phyloP scores from a whole-genome alignment of 2,797 vertebrate species.

The Ceryle rudis region DNA sequence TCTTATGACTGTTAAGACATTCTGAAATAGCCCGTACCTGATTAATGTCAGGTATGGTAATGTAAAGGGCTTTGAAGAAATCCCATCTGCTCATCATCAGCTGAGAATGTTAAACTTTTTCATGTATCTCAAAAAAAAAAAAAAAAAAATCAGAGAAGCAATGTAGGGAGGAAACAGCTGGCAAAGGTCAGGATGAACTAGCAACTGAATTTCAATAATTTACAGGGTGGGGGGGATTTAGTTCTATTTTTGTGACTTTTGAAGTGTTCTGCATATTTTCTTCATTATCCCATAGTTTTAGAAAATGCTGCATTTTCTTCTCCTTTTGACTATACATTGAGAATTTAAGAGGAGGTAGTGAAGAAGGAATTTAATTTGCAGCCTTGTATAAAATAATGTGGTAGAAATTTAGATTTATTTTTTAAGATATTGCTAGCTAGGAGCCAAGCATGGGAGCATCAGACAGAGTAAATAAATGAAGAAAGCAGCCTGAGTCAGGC shows the following conservation, averaged over 20 bases:
- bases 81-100: constrained; percentile 29
- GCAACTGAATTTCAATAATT: constrained; percentile 11
- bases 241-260: background rate
- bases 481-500: constrained; percentile 41
- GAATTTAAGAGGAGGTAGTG: background rate
- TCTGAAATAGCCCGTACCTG: constrained; percentile 5
- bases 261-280: background rate
- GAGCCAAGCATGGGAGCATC: background rate
- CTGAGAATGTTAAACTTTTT: constrained; percentile 26
- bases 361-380: background rate
- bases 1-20: background rate
- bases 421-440: background rate
- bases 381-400: background rate
- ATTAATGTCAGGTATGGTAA: background rate
- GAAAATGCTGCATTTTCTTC: background rate
- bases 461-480: constrained; percentile 52
- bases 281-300: background rate
- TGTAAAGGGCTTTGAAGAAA: constrained; percentile 31
- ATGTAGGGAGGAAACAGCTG: constrained; percentile 2
- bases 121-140: background rate
- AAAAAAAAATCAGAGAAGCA: background rate
- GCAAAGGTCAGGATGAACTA: constrained; percentile 24
- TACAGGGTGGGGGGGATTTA: fast-evolving
- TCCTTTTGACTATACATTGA: background rate
- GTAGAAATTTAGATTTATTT: background rate